Conservation (phyloP, 2,113 vertebrate genomes). For the Pelusios castaneus region DNA sequence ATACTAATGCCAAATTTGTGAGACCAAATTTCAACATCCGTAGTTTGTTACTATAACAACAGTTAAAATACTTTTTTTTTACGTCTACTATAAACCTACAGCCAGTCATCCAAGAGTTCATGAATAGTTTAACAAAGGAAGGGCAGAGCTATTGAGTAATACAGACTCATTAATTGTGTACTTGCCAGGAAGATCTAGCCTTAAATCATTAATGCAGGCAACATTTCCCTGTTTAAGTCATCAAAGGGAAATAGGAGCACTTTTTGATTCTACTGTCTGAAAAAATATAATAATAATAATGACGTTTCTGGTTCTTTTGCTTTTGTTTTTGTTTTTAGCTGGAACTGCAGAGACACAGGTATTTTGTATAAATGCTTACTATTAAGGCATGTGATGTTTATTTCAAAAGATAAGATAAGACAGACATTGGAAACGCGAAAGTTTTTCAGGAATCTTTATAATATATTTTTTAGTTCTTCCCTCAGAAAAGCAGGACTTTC, state of each 20-base stretch:
- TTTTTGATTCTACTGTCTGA: slow-evolving; percentile 73
- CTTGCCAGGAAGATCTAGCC: slow-evolving; percentile 84
- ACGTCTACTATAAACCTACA: slow-evolving; percentile 59
- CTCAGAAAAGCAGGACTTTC: background rate
- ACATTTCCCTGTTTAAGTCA: slow-evolving; percentile 78
- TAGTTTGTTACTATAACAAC: slow-evolving; percentile 61
- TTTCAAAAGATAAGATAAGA: background rate
- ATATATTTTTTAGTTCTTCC: background rate
- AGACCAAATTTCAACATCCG: slow-evolving; percentile 56
- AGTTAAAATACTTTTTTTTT: slow-evolving; percentile 9
- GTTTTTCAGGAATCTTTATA: background rate
- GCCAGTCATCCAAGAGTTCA: slow-evolving; percentile 87
- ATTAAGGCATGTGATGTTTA: background rate
- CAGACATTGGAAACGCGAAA: background rate
- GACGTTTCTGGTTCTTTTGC: slow-evolving; percentile 66
- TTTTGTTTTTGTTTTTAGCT: slow-evolving; percentile 74
- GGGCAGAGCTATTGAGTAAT: slow-evolving; percentile 90
- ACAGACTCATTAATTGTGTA: slow-evolving; percentile 92
- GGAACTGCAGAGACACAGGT: slow-evolving; percentile 80
- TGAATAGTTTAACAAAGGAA: slow-evolving; percentile 88
- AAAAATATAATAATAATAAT: slow-evolving; percentile 74
- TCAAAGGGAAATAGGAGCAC: slow-evolving; percentile 65
- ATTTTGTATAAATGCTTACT: slow-evolving; percentile 54
- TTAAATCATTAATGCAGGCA: slow-evolving; percentile 95
- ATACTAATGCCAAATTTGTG: slow-evolving; percentile 24